Percentiles rank a stretch among this genome's conserved stretches.
These are phyloP conservation scores for Pocota personata DNA, from an alignment of 2,888 invertebrate genomes.

Conservation along the genomic window DNA sequence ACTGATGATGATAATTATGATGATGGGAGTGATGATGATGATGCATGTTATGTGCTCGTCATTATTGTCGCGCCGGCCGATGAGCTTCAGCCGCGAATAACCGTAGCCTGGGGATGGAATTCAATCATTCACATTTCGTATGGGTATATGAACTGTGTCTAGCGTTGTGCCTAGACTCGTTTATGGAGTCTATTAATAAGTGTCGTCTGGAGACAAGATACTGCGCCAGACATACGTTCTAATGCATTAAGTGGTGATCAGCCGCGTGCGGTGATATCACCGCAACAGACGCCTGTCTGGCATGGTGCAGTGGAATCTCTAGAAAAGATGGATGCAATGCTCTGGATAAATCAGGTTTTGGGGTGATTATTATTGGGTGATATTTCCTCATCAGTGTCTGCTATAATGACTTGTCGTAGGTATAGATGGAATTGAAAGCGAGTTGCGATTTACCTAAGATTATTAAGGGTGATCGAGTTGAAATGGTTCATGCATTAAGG, in stretches of 20 bases:
- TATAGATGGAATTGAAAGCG: neutral
- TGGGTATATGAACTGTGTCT: conserved; percentile 51
- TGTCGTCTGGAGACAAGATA: conserved; percentile 37
- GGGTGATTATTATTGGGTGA: neutral
- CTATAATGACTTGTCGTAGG: neutral
- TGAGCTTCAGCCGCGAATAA: conserved; percentile 29
- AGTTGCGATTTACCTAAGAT: neutral
- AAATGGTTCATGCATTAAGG: no score
- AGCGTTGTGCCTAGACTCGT: conserved; percentile 52
- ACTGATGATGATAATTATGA: conserved; percentile 2
- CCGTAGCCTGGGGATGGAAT: conserved; percentile 30
- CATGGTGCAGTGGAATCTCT: conserved; percentile 13
- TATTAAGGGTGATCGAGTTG: neutral
- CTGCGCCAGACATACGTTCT: conserved; percentile 40
- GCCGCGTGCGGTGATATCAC: conserved; percentile 50
- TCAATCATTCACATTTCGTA: conserved; percentile 37
- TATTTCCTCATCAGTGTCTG: neutral
- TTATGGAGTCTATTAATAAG: conserved; percentile 62
- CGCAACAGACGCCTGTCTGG: conserved; percentile 30
- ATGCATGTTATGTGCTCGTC: conserved; percentile 32
- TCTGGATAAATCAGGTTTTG: conserved; percentile 5
- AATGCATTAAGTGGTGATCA: conserved; percentile 21
- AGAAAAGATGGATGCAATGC: conserved; percentile 13
- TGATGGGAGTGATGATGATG: conserved; percentile 27
- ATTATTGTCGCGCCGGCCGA: conserved; percentile 47